Base-by-base conservation (phyloP, 1,140 invertebrate genomes). In the Drosophila jambulina region DNA sequence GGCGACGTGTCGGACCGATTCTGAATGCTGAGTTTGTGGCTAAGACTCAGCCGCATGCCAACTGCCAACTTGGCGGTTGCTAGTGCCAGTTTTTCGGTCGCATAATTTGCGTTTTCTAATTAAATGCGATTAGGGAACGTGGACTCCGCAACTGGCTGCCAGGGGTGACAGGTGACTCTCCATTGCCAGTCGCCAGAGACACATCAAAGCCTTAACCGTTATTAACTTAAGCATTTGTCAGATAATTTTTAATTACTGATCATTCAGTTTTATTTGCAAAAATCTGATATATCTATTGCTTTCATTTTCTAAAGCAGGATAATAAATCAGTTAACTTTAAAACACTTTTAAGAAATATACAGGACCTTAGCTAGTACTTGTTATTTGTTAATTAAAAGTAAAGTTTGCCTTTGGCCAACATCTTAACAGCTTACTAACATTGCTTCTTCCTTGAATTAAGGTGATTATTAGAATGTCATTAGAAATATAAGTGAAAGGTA, bases 91-190 rank as follows among this genome's bases (percentile, higher is more conserved):
- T 53, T 56, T 51, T 60, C 34, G 60, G 67, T 78, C 59, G 76
- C 59, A 78, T 78, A 78, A 78, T 78, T 78, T 78, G 76, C 42
- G 59, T 70, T 72, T 71, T 72, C 61, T 72, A 78, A 78, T 78
- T 78, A 78, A 78, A 71, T 71, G 76, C 43, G 46, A 58, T 59
- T 61, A 56, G 53, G n/a, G 43, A 27, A 72, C 27, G 36, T 34
- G 61, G 21, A 7, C 32, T 23, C 15, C 13, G 3, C 45, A 34
- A 9, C 42, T 15, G 63, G 13, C 36, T 51, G 46, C 58, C 29
- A 23, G 17, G 38, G 19, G 27, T 13, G 45, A 36, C 53, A 25
- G 36, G 34, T 42, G 27, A 15, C 42, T 29, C 40, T 36, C 23
- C 34, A 25, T 48, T 27, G 25, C n/a, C 10, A 29, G 4, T 25